Evolutionary conservation across 2,113 vertebrate species (phyloP).

Genomic region (Macquaria ambigua): DNA sequence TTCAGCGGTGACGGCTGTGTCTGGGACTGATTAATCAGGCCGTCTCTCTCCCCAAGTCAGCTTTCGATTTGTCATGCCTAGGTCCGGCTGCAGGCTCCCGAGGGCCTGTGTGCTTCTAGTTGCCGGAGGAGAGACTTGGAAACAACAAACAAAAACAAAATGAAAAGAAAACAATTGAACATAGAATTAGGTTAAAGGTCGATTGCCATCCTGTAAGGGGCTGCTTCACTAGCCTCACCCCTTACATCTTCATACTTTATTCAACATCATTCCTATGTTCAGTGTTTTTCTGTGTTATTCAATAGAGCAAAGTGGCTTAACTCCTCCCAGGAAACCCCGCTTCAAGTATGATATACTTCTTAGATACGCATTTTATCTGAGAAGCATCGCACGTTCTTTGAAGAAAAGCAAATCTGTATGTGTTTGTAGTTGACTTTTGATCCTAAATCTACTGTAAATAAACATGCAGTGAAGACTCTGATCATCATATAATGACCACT

Average conservation of each 20-base stretch:
- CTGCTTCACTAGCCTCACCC: constrained; percentile 54
- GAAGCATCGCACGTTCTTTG: constrained; percentile 21
- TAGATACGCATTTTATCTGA: constrained; percentile 48
- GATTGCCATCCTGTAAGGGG: constrained; percentile 65
- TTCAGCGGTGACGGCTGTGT: constrained; percentile 74
- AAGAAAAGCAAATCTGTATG: constrained; percentile 18
- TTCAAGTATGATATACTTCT: constrained; percentile 29
- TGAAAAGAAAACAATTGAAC: constrained; percentile 83
- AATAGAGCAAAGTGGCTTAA: constrained; percentile 13
- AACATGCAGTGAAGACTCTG: constrained; percentile 31
- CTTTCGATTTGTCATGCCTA: constrained; percentile 85
- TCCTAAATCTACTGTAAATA: constrained; percentile 4
- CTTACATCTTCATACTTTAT: constrained; percentile 57
- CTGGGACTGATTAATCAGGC: constrained; percentile 81
- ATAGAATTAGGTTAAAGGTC: constrained; percentile 82
- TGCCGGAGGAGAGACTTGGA: constrained; percentile 84
- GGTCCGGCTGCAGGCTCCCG: constrained; percentile 84
- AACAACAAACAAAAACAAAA: constrained; percentile 78
- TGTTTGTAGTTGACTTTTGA: constrained; percentile 14
- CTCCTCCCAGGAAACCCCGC: constrained; percentile 4
- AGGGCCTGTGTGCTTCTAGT: constrained; percentile 83
- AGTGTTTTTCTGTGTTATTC: constrained; percentile 7
- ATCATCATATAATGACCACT: constrained; percentile 1
- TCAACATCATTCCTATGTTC: constrained; percentile 45
- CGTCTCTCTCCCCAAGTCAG: constrained; percentile 81